Evolutionary conservation across 2,888 invertebrate species (phyloP), one percentile per base, ranked within the genome.

Genomic region (Perdita meconis): DNA sequence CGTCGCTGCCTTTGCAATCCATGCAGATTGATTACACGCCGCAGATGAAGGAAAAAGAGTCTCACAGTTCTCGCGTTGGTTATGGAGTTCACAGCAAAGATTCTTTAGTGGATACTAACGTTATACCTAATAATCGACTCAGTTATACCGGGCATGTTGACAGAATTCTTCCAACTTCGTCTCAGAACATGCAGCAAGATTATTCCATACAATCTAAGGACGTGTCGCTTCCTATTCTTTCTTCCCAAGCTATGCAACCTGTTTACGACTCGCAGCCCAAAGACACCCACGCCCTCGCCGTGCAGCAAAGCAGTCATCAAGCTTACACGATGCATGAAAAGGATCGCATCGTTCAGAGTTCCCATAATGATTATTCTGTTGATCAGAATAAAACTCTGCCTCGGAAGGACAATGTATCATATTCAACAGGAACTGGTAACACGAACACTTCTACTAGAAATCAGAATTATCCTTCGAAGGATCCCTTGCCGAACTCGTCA

Each of bases 151-250:
- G 30, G 10, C 84, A 85, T 16, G 26, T 83, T 0, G 71, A 86
- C 8, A 66, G 78, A 71, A 50, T 69, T 59, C 78, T 80, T 73
- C 73, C 84, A 38, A 55, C 77, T n/a, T 64, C 84, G 8, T 84
- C 87, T 0, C 89, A 87, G 13, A 86, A 55, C 19, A 63, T 87
- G 19, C 84, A 82, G 3, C 86, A 88, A 8, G 81, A 83, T 44
- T 89, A 87, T 38, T 40, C 83, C 6, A 30, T 82, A 53, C 74
- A 87, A 24, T 67, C 63, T 1, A 89, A 89, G 55, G 84, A 87
- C 1, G 30, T 82, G 0, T 78, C 83, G 63, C 69, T 82, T 42
- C 74, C 87, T 4, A 73, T 81, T 22, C 76, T 84, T 6, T 53
- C 84, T 61, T 56, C 76, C 19, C 86, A 84, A 19, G 55, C 55